Base-by-base conservation (phyloP, 2,888 invertebrate species). In the Latrodectus elegans region DNA sequence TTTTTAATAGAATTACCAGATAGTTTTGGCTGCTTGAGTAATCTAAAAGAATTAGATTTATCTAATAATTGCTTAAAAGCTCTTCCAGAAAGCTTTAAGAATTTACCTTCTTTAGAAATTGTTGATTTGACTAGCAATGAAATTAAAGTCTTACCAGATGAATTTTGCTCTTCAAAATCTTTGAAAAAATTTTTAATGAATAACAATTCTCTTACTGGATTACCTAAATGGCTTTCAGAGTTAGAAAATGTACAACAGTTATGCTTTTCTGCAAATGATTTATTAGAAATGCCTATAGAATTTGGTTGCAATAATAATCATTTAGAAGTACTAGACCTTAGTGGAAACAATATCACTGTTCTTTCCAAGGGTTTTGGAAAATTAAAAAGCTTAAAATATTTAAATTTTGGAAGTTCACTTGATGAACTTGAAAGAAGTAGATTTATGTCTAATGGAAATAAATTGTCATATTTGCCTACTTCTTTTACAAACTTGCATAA, bases 1-100 rank as follows among this genome's bases (percentile, higher is more conserved):
- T 93, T 93, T 90, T 92, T 96, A 73, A 94, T 93, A 91, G 92
- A 92, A 86, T 92, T 96, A 89, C 95, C 95, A 80, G 93, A 94
- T 60, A 92, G 93, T 87, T 92, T 96, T 65, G 95, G 95, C 75
- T 93, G 94, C 90, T 92, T 96, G 90, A 93, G 92, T 90, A 93
- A 93, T 89, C 93, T 96, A 83, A 93, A 93, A 89, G 93, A 93
- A 90, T 92, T 96, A 65, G 94, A 94, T 91, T 91, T 96, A 70
- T 93, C 93, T 90, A 89, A 91, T 91, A 91, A 90, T 90, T 89
- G 90, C 51, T 88, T 92, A 15, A 90, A 89, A 10, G 49, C 71
- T 15, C 90, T 92, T 70, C 92, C 92, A 22, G 65, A 77, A 9
- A 76, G 72, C 15, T 89, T 89, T 65, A 10, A 70, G 17, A 11